Conservation (phyloP, 2,113 vertebrate species). For the Albula glossodonta region DNA sequence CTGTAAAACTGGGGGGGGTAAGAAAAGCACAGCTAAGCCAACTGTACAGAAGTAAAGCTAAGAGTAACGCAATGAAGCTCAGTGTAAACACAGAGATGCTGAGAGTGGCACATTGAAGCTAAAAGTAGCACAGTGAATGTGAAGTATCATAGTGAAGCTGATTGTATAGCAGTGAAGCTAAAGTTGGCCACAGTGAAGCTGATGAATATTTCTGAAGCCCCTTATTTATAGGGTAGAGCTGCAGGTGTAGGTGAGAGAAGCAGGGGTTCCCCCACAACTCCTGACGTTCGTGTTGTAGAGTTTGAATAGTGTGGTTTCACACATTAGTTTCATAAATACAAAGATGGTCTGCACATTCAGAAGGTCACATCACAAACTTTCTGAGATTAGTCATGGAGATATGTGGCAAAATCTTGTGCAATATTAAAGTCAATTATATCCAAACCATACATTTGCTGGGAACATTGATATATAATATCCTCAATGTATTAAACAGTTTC, state of each 20-base stretch:
- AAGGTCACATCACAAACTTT: slow-evolving; percentile 13
- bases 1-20: not conserved
- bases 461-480: not conserved
- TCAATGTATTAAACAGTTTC: slow-evolving; percentile 22
- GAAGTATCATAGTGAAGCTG: no score
- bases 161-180: no score
- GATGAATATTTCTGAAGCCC: not conserved
- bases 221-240: not conserved
- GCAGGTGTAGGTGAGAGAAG: not conserved
- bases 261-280: not conserved
- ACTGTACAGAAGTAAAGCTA: no score
- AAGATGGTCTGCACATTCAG: not conserved
- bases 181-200: not conserved
- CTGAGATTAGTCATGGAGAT: slow-evolving; percentile 22
- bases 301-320: not conserved
- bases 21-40: not conserved
- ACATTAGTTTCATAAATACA: slow-evolving; percentile 7
- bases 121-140: no score
- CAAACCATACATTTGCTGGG: slow-evolving; percentile 30
- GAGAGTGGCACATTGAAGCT: no score
- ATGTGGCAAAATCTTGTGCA: slow-evolving; percentile 16
- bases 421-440: slow-evolving; percentile 20
- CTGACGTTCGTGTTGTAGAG: not conserved
- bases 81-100: no score
- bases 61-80: no score